These are phyloP conservation scores for Craterocephalus amniculus DNA, from an alignment of 2,797 vertebrate species.

Conservation along the genomic window DNA sequence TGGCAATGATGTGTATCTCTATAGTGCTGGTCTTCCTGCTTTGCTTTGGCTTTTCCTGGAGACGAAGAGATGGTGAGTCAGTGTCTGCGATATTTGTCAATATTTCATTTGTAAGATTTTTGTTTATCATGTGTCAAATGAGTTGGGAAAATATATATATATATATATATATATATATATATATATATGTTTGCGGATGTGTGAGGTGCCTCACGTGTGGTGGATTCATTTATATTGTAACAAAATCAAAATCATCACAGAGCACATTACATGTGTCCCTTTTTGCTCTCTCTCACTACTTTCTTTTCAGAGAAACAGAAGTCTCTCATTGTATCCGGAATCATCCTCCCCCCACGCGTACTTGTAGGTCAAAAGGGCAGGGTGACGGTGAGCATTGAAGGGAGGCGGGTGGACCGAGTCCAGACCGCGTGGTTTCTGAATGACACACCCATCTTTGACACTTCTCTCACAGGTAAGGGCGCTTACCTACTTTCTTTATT, in stretches of 20 bases:
- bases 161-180: no score
- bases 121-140: no score
- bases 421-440: constrained; percentile 83
- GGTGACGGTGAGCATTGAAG: constrained; percentile 81
- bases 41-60: constrained; percentile 87
- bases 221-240: no score
- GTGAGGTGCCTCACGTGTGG: no score
- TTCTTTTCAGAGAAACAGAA: constrained; percentile 80
- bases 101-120: no score
- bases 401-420: constrained; percentile 80
- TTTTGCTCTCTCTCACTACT: neutral
- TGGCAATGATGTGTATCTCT: constrained; percentile 86
- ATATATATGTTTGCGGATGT: no score
- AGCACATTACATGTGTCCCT: no score
- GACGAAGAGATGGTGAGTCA: constrained; percentile 81
- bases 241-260: no score
- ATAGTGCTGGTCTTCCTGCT: constrained; percentile 83
- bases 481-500: neutral
- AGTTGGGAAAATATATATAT: no score
- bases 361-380: constrained; percentile 81
- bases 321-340: constrained; percentile 78
- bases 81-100: no score
- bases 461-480: constrained; percentile 73
- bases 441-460: constrained; percentile 78
- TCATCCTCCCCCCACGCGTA: constrained; percentile 82